These are phyloP conservation scores for Sisor rabdophorus DNA, from an alignment of 2,113 vertebrate genomes.

Conservation along the genomic window DNA sequence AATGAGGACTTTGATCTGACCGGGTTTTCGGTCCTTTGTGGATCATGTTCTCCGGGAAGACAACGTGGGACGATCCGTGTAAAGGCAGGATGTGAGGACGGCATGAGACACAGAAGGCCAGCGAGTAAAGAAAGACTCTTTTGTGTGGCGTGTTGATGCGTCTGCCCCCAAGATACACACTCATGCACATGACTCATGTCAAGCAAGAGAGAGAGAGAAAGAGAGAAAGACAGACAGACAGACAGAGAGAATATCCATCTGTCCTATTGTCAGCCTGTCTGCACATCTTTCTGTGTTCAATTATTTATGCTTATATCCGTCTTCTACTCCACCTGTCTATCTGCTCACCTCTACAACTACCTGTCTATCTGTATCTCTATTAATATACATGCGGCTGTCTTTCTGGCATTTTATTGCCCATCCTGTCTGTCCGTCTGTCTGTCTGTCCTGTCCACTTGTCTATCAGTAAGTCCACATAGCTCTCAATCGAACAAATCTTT, in stretches of 20 bases:
- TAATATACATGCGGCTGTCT: background rate
- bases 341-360: background rate
- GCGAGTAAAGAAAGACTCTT: slow-evolving; percentile 66
- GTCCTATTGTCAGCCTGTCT: no score
- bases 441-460: background rate
- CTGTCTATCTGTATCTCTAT: background rate
- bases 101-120: slow-evolving; percentile 64
- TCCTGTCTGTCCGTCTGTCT: background rate
- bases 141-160: slow-evolving; percentile 63
- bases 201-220: background rate
- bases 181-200: slow-evolving; percentile 58
- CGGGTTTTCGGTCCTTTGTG: slow-evolving; percentile 32
- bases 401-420: no score
- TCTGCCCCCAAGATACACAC: slow-evolving; percentile 64
- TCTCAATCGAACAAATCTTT: no score
- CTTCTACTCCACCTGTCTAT: background rate
- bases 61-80: slow-evolving; percentile 48
- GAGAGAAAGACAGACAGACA: no score
- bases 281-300: no score
- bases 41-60: slow-evolving; percentile 48
- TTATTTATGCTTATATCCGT: no score
- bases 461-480: background rate
- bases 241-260: no score
- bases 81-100: slow-evolving; percentile 59
- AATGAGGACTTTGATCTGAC: slow-evolving; percentile 42